These are phyloP conservation scores for Mesochorus sp. DNA, from an alignment of 2,888 invertebrate species.

Conservation along the genomic window DNA sequence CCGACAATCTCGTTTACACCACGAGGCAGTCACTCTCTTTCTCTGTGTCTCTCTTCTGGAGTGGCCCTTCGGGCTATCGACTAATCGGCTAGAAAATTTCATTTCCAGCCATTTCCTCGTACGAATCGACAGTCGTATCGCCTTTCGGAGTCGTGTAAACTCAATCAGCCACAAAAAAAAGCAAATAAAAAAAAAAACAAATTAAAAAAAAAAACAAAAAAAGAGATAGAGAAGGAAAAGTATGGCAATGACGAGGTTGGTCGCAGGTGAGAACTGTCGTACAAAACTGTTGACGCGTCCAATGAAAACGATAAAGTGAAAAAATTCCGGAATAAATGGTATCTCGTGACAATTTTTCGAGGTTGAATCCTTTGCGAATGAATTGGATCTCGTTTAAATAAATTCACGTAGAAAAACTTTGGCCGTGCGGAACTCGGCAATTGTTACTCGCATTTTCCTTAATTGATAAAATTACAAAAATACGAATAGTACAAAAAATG, in stretches of 20 bases:
- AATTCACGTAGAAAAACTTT: too few species aligned
- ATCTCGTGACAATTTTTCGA: too few species aligned
- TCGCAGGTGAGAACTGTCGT: conserved; percentile 24
- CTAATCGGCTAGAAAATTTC: conserved; percentile 70
- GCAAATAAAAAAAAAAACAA: conserved; percentile 17
- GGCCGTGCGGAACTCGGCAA: too few species aligned
- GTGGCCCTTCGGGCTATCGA: conserved; percentile 38
- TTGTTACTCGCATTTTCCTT: too few species aligned
- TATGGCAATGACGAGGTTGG: not conserved
- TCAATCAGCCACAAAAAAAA: conserved; percentile 6
- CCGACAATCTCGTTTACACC: conserved; percentile 67
- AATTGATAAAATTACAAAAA: too few species aligned
- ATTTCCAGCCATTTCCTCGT: conserved; percentile 51
- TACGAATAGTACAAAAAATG: too few species aligned
- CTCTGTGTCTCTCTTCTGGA: not conserved
- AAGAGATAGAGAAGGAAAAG: not conserved
- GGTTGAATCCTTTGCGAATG: too few species aligned
- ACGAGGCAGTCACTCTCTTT: not conserved
- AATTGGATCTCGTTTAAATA: too few species aligned
- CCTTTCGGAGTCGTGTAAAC: conserved; percentile 12
- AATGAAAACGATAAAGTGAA: conserved; percentile 49
- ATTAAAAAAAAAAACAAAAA: conserved; percentile 13
- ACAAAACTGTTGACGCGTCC: conserved; percentile 52
- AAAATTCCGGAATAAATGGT: not conserved
- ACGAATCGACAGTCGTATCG: conserved; percentile 12